Evolutionary conservation across 2,113 vertebrate species (phyloP).

Genomic region (Sturnira hondurensis): DNA sequence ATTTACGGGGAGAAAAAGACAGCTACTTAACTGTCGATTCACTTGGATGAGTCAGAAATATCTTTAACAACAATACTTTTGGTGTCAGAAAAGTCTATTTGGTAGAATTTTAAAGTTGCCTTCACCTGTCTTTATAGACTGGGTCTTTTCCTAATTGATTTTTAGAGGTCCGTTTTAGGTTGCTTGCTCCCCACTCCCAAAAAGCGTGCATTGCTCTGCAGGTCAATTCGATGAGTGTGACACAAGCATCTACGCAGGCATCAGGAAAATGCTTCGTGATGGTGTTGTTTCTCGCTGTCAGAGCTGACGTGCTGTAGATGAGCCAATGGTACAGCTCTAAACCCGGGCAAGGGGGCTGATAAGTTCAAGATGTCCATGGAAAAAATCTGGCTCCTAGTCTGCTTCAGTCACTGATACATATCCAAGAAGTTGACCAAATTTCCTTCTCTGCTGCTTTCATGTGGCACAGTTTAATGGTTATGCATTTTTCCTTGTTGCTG

Average conservation of each 20-base stretch:
- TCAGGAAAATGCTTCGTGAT: neutral
- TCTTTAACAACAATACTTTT: neutral
- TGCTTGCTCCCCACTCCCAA: accelerated
- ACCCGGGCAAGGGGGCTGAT: neutral
- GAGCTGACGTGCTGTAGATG: neutral
- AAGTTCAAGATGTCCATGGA: conserved; percentile 44
- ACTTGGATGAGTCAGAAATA: neutral
- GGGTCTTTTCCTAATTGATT: neutral
- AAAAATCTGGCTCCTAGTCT: neutral
- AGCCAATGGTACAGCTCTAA: neutral
- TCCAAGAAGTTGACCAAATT: conserved; percentile 27
- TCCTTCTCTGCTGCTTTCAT: conserved; percentile 41
- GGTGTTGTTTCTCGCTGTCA: neutral
- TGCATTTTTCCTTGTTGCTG: conserved; percentile 57
- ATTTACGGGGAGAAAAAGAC: neutral
- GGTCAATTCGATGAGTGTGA: accelerated
- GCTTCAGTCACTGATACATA: neutral
- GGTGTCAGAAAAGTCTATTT: neutral
- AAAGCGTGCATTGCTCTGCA: neutral
- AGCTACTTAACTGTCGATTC: neutral
- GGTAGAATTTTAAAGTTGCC: neutral
- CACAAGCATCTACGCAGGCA: neutral
- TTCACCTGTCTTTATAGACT: neutral
- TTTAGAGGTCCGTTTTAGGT: neutral
- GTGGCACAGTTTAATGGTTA: conserved; percentile 36